Percentiles rank a stretch among this genome's conserved stretches.
phyloP scores from a whole-genome alignment of 2,797 vertebrate species.

The Brotula barbata region DNA sequence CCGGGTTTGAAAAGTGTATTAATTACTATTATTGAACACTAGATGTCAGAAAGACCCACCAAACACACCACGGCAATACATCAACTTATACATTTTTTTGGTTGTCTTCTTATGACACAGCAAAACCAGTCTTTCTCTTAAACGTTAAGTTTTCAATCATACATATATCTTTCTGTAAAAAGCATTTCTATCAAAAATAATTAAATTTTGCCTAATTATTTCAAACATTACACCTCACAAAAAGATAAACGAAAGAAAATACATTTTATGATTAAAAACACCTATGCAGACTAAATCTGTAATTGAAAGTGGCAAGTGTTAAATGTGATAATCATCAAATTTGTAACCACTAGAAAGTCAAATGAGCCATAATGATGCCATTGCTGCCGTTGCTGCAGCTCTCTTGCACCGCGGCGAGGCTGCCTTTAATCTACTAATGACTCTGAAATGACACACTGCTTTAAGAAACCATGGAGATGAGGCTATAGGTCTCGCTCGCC shows the following conservation, averaged over 20 bases:
- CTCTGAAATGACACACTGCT: conserved; percentile 68
- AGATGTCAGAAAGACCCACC: no score
- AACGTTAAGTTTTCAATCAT: no score
- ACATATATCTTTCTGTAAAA: no score
- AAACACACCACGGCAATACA: background rate
- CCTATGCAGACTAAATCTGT: conserved; percentile 35
- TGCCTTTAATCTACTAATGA: conserved; percentile 78
- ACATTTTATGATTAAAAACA: conserved; percentile 23
- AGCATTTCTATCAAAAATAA: no score
- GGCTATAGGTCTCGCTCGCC: conserved; percentile 61
- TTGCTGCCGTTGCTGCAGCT: conserved; percentile 52
- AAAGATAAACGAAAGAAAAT: background rate
- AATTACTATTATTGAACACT: no score
- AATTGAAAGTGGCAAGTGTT: conserved; percentile 69
- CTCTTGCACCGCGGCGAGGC: conserved; percentile 42
- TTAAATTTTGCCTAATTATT: background rate
- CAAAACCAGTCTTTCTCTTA: no score
- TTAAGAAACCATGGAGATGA: conserved; percentile 68
- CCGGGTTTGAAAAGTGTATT: no score
- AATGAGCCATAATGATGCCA: conserved; percentile 66
- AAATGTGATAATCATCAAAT: conserved; percentile 73
- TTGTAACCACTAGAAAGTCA: conserved; percentile 70
- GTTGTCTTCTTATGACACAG: no score
- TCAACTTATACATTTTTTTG: background rate
- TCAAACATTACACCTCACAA: background rate